phyloP scores from a whole-genome alignment of 2,797 vertebrate species.

The Trachurus trachurus region DNA sequence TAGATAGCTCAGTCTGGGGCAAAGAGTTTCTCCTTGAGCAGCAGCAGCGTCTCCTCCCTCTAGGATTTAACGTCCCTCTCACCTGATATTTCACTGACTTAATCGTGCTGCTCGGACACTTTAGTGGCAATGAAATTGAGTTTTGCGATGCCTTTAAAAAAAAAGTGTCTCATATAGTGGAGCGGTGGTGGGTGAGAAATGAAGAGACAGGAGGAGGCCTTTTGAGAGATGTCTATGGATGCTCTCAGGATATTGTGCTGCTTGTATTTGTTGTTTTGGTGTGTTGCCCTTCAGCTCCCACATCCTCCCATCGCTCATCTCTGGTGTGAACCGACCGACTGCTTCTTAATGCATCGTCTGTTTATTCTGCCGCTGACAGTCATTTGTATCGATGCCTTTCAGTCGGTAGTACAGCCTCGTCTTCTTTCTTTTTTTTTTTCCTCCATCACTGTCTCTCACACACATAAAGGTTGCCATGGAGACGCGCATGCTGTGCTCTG shows the following conservation, averaged over 20 bases:
- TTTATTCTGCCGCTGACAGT: conserved; percentile 3
- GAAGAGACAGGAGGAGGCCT: neutral
- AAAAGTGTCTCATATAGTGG: neutral
- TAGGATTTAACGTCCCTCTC: no score
- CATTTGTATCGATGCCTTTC: conserved; percentile 24
- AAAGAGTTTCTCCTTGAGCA: no score
- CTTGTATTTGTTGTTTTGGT: neutral
- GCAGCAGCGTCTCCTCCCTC: no score
- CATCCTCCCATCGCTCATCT: conserved; percentile 10
- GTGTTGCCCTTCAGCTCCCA: conserved; percentile 18
- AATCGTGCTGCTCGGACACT: neutral
- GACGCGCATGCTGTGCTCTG: conserved; percentile 49
- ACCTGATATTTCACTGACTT: neutral
- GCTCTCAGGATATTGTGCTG: neutral
- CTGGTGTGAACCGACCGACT: neutral
- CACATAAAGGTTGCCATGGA: conserved; percentile 59
- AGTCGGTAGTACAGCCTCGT: neutral
- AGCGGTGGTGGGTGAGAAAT: neutral
- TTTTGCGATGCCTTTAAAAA: neutral
- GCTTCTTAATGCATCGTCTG: neutral
- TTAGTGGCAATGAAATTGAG: neutral
- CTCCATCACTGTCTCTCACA: conserved; percentile 2
- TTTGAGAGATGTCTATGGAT: neutral
- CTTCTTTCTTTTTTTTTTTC: neutral
- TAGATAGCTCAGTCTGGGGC: no score